Base-by-base conservation (phyloP, 2,888 invertebrate species). In the Trichacis sp. region DNA sequence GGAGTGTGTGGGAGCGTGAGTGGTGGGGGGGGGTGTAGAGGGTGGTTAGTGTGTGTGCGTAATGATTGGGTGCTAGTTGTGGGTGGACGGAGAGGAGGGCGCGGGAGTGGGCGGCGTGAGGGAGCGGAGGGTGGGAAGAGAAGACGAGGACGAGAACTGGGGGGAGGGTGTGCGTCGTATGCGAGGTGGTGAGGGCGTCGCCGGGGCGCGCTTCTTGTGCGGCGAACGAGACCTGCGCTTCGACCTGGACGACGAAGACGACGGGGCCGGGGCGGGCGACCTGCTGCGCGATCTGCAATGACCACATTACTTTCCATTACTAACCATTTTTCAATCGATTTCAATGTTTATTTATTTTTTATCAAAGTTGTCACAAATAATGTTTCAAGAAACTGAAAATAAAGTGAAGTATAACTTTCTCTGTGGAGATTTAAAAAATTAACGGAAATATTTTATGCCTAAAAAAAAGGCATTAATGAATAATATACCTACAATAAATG, bases 171-270 rank as follows among this genome's bases (percentile, higher is more conserved):
- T 78, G n/a, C 81, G 81, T 9, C 81, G 76, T 42, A 83, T 76
- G 46, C 83, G 73, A 17, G 82, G 84, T 1, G 82, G 85, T 2
- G 82, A 78, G 4, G 85, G 85, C 1, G 84, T 82, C 15, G 79
- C 66, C 17, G 77, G 80, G 0, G 77, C 75, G 15, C 84, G 78
- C 51, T 81, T 84, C 61, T 81, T 78, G 55, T 82, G 75, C 0
- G 87, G 86, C 1, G 87, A 86, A 56, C 87, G 79, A 12, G 87
- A 86, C 50, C 84, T 77, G 36, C 87, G 83, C 74, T 85, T 85
- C 11, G 29, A 29, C 40, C 74, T 78, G 12, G 85, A 81, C 0
- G 82, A 8, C 24, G 24, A 24, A 24, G 8, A 8, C 8, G 24
- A 24, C 24, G 24, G 8, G 24, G 24, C 4, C 24, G 24, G 24